Percentiles rank a stretch among this genome's conserved stretches.
These are phyloP conservation scores for Silvanus unidentatus DNA, from an alignment of 2,888 invertebrate species.

Conservation along the genomic window DNA sequence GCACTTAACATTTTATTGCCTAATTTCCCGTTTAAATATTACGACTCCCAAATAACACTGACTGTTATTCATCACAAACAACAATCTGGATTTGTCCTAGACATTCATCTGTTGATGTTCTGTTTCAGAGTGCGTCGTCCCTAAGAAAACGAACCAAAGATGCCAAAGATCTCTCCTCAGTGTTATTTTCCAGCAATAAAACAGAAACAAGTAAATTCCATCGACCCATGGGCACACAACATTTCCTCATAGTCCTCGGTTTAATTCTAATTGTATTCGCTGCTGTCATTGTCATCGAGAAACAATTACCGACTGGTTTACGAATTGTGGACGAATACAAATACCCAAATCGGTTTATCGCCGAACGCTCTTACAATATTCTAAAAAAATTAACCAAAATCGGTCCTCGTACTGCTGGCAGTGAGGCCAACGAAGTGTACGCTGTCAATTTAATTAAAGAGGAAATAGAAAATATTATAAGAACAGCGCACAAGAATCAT, in stretches of 20 bases:
- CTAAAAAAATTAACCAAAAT: slow-evolving; percentile 57
- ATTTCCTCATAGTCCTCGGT: slow-evolving; percentile 50
- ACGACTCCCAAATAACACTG: too few species aligned
- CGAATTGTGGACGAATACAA: slow-evolving; percentile 41
- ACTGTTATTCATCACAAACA: too few species aligned
- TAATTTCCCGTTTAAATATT: too few species aligned
- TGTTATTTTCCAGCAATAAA: slow-evolving; percentile 14
- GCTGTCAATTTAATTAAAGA: slow-evolving; percentile 49
- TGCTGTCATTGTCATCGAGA: slow-evolving; percentile 52
- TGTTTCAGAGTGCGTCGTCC: not conserved
- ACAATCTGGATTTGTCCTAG: too few species aligned
- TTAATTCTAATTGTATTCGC: slow-evolving; percentile 51
- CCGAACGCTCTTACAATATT: slow-evolving; percentile 60
- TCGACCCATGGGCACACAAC: slow-evolving; percentile 46
- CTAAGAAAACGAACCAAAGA: slow-evolving; percentile 1
- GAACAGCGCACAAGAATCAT: slow-evolving; percentile 47
- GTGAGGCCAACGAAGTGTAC: slow-evolving; percentile 60
- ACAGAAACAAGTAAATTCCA: slow-evolving; percentile 29
- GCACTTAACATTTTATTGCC: too few species aligned
- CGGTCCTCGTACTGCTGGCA: slow-evolving; percentile 61
- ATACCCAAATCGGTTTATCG: slow-evolving; percentile 52
- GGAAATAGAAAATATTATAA: slow-evolving; percentile 46
- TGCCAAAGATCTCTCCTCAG: not conserved
- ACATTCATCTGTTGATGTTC: not conserved
- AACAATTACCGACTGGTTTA: slow-evolving; percentile 55